Percentiles rank a stretch among this genome's conserved stretches.
phyloP scores from a whole-genome alignment of 2,113 vertebrate species.

The Sapayoa aenigma region DNA sequence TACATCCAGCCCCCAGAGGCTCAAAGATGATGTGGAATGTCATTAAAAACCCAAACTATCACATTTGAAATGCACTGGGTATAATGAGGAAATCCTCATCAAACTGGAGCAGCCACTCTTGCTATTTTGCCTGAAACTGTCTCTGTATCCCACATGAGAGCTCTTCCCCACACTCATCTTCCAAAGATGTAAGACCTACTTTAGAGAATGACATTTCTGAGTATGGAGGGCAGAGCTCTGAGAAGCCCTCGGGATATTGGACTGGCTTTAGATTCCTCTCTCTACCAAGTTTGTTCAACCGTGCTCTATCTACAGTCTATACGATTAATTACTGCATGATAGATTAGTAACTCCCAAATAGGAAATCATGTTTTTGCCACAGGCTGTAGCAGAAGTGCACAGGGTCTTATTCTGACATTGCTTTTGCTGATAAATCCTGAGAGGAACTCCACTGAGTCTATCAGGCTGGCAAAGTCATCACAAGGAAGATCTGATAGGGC shows the following conservation, averaged over 20 bases:
- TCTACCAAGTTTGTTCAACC: neutral
- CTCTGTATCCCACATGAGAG: constrained; percentile 19
- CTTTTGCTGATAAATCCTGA: neutral
- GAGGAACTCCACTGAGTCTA: neutral
- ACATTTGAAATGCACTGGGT: constrained; percentile 1
- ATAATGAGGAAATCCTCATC: constrained; percentile 45
- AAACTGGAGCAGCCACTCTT: constrained; percentile 29
- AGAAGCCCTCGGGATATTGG: neutral
- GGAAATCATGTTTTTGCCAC: constrained; percentile 1
- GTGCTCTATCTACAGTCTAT: neutral
- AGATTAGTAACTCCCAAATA: constrained; percentile 47
- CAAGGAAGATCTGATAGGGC: neutral
- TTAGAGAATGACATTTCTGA: constrained; percentile 12
- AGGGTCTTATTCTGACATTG: constrained; percentile 1
- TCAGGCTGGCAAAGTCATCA: neutral
- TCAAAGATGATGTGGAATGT: neutral
- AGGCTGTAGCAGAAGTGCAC: neutral
- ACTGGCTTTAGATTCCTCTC: constrained; percentile 4
- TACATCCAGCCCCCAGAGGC: neutral
- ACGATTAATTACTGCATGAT: constrained; percentile 49
- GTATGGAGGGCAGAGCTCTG: constrained; percentile 34
- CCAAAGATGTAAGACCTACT: constrained; percentile 39
- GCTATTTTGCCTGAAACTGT: constrained; percentile 39
- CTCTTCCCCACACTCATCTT: constrained; percentile 1
- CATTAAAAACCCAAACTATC: constrained; percentile 23